These are phyloP conservation scores for Catocala fraxini DNA, from an alignment of 2,888 invertebrate genomes.

Conservation along the genomic window DNA sequence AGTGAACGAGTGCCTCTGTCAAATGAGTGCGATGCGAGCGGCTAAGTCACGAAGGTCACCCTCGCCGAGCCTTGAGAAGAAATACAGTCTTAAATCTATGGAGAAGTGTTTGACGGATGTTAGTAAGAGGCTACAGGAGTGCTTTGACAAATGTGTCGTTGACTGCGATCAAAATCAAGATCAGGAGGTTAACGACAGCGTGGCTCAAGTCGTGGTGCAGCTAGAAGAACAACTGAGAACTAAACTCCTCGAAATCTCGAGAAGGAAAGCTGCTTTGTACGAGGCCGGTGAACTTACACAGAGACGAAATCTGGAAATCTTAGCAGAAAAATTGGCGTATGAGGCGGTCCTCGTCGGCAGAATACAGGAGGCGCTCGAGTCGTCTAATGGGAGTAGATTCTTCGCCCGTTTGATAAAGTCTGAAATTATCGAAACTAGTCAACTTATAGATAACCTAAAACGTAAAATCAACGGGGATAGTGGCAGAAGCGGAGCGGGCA, in stretches of 20 bases:
- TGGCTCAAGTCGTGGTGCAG: conserved; percentile 88
- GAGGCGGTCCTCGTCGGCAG: conserved; percentile 92
- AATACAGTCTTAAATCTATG: conserved; percentile 88
- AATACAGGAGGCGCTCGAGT: conserved; percentile 90
- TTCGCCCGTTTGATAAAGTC: conserved; percentile 89
- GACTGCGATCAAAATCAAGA: conserved; percentile 75
- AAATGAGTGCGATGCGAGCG: conserved; percentile 89
- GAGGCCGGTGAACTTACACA: conserved; percentile 91
- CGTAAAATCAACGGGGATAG: conserved; percentile 89
- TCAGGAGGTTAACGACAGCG: conserved; percentile 80
- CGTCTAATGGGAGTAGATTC: conserved; percentile 86
- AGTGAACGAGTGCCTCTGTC: conserved; percentile 90
- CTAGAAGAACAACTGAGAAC: conserved; percentile 90
- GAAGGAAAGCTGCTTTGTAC: conserved; percentile 89
- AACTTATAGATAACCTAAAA: conserved; percentile 91
- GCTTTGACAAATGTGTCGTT: conserved; percentile 87
- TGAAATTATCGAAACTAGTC: conserved; percentile 92
- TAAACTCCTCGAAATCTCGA: conserved; percentile 90
- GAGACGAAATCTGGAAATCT: conserved; percentile 89
- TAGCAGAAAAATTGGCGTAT: conserved; percentile 94
- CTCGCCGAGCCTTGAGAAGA: conserved; percentile 89
- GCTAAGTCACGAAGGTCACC: conserved; percentile 89
- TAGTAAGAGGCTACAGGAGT: conserved; percentile 88
- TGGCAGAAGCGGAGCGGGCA: conserved; percentile 73
- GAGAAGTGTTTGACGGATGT: conserved; percentile 90